phyloP scores from a whole-genome alignment of 1,140 invertebrate species.

The Rhopalosiphum padi region DNA sequence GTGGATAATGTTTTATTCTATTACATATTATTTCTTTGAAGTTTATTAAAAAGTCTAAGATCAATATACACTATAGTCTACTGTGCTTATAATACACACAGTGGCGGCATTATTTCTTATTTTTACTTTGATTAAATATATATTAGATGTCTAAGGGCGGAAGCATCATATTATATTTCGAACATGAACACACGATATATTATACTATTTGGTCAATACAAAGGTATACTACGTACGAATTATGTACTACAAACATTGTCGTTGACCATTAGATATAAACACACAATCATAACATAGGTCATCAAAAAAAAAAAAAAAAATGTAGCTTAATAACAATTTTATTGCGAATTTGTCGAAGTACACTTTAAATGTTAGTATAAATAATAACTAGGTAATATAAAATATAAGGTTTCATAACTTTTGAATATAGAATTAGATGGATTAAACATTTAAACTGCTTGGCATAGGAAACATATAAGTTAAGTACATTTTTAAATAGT shows the following conservation, averaged over 20 bases:
- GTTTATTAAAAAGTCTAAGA: conserved; percentile 8
- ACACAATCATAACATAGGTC: not conserved
- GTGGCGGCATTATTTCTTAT: not conserved
- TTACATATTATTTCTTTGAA: conserved; percentile 15
- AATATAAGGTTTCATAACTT: not conserved
- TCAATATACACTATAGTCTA: not conserved
- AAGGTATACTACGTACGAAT: not conserved
- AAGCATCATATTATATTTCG: not conserved
- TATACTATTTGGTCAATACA: not conserved
- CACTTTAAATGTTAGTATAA: not conserved
- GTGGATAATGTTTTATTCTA: conserved; percentile 7
- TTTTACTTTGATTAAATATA: conserved; percentile 31
- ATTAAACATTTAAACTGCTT: too few relatives aligned
- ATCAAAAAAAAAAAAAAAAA: not conserved
- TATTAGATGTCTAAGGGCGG: not conserved
- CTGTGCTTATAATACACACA: not conserved
- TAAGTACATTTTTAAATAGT: not conserved
- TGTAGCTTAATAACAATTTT: not conserved
- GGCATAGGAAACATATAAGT: not conserved
- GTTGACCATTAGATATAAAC: not conserved
- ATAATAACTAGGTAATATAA: not conserved
- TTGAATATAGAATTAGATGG: not conserved
- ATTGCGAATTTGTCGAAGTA: not conserved
- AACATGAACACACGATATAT: not conserved
- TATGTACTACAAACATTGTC: not conserved